Evolutionary conservation across 2,888 invertebrate species (phyloP), one percentile per base, ranked within the genome.

Genomic region (Hydrotaea diabolus): DNA sequence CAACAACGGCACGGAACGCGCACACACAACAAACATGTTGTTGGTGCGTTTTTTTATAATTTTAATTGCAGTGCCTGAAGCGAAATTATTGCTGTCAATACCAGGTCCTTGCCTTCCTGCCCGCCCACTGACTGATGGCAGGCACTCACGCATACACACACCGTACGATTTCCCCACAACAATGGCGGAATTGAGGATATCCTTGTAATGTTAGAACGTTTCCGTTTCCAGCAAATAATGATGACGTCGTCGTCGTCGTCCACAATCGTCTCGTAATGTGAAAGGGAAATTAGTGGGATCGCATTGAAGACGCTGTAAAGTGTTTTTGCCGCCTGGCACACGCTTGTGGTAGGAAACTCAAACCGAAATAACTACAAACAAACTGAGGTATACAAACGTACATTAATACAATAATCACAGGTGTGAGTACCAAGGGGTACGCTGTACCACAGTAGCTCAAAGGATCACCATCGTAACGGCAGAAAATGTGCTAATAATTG

Each of bases 51-150:
- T n/a, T 76, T 82, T 79, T 79, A 64, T 73, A 80, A 69, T 80
- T 83, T 80, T 77, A 83, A 83, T 80, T 79, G 72, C 74, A 64
- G 43, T 73, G 66, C 49, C 76, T 46, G 19, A 5, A 79, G 72
- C n/a, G 36, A 83, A 83, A 83, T 79, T 77, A 76, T 79, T 39
- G 66, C 80, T 80, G 76, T 77, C 76, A 77, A 77, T 79, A 72
- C 11, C 72, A 76, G 62, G 53, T 66, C 13, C 66, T 43, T 49
- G n/a, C n/a, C 49, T 13, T 49, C n/a, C n/a, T 49, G 49, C 1
- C n/a, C 13, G 13, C 43, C 43, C 43, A 11, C 5, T 13, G n/a
- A 13, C 49, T 49, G 8, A 49, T 49, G 49, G 15, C 39, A 39
- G 39, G 13, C 39, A 39, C 9, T 11, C 8, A 39, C 39, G 13